Conservation (phyloP, 1,140 invertebrate genomes). For the Drosophila kohkoa region DNA sequence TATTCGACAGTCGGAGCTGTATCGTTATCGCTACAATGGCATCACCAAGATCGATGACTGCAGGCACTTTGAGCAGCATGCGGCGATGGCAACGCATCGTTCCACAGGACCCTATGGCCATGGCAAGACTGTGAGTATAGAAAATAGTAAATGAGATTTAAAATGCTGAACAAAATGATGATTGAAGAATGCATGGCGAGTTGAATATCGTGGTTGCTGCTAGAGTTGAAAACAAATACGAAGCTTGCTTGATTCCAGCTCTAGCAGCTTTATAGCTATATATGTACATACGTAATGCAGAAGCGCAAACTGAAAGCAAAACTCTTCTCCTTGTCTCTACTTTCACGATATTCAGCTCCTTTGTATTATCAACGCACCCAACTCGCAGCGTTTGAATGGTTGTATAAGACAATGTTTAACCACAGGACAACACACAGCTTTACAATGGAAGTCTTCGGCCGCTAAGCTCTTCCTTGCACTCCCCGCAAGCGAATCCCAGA, state of each 20-base stretch:
- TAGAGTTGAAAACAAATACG: constrained; percentile 39
- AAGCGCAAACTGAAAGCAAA: constrained; percentile 36
- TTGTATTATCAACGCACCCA: constrained; percentile 84
- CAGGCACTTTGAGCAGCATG: constrained; percentile 92
- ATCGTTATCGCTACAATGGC: constrained; percentile 92
- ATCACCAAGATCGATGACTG: constrained; percentile 93
- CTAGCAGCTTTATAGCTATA: constrained; percentile 29
- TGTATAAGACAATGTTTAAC: constrained; percentile 85
- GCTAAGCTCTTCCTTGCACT: constrained; percentile 84
- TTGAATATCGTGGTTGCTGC: constrained; percentile 78
- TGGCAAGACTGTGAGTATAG: constrained; percentile 84
- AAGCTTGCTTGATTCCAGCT: constrained; percentile 38
- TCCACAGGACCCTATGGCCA: constrained; percentile 81
- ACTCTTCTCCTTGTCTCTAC: constrained; percentile 64
- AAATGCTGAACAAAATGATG: constrained; percentile 25
- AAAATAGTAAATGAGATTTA: constrained; percentile 14
- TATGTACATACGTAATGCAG: neutral
- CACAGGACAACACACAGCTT: constrained; percentile 82
- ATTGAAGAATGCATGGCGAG: constrained; percentile 74
- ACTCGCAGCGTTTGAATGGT: constrained; percentile 84
- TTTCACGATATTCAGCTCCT: constrained; percentile 84
- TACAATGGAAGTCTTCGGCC: constrained; percentile 83
- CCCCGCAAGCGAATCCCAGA: constrained; percentile 78
- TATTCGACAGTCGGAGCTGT: constrained; percentile 92
- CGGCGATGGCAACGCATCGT: constrained; percentile 85